These are phyloP conservation scores for Odontamblyopus lacepedii DNA, from an alignment of 2,797 vertebrate species.

Conservation along the genomic window DNA sequence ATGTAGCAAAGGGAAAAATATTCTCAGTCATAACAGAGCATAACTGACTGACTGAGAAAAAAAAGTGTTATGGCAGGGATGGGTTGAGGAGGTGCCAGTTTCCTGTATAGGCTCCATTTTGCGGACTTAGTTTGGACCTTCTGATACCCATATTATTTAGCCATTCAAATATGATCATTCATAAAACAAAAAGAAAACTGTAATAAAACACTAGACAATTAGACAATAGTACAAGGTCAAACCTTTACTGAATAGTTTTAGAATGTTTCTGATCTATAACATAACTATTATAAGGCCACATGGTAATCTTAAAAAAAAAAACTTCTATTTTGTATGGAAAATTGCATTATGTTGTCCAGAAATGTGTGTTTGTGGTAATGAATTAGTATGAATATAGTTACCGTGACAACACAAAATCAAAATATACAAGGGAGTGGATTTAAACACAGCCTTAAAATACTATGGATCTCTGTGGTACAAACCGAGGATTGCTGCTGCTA, in stretches of 20 bases:
- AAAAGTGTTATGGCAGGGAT: too few relatives aligned
- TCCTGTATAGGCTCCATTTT: too few relatives aligned
- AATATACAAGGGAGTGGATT: conserved; percentile 1
- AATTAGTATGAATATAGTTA: background rate
- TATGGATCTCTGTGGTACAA: conserved; percentile 35
- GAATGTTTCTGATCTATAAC: background rate
- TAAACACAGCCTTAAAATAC: conserved; percentile 8
- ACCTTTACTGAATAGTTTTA: background rate
- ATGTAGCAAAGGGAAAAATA: too few relatives aligned
- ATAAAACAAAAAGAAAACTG: background rate
- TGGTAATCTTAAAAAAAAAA: too few relatives aligned
- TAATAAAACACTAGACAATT: too few relatives aligned
- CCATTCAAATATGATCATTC: background rate
- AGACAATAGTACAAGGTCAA: background rate
- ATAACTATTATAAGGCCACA: background rate
- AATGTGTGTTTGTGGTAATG: background rate
- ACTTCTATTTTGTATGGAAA: background rate
- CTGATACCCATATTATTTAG: background rate
- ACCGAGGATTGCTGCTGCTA: conserved; percentile 43
- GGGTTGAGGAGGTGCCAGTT: too few relatives aligned
- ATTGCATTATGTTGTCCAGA: background rate
- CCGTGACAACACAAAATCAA: background rate
- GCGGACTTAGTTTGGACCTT: too few relatives aligned
- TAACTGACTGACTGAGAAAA: too few relatives aligned
- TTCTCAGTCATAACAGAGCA: too few relatives aligned